Evolutionary conservation across 2,113 vertebrate species (phyloP), one percentile per base, ranked within the genome.

Genomic region (Condylura cristata): DNA sequence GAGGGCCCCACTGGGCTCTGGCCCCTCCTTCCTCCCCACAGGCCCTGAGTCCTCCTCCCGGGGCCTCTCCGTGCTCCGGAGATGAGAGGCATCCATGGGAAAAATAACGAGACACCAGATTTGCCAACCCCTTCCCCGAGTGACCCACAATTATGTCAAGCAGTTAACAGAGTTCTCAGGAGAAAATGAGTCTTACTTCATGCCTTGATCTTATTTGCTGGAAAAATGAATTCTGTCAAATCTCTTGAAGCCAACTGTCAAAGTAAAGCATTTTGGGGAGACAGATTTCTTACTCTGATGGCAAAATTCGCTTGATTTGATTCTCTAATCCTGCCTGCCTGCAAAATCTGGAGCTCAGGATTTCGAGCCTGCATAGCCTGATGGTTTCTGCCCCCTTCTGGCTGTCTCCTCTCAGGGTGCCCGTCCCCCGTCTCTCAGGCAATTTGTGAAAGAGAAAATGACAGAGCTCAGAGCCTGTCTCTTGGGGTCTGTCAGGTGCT

Each of bases 211-310:
- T 83, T 90, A 63, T 90, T 85, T 90, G 88, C 92, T 78, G 26
- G 80, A 78, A 97, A 95, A 97, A 97, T 18, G 93, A 95, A 86
- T 95, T 95, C 96, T 96, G 90, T 97, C 97, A 91, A 53, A 96
- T 86, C 93, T 88, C 96, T 90, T 2, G 24, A 97, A 98, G 94
- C 71, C 78, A 20, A 86, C 90, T 97, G 96, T 97, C 94, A 97
- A 96, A 98, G 97, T 94, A 93, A 96, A 94, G 88, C 84, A n/a
- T 91, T 70, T 89, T 41, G 75, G 72, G 80, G 79, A 97, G 91
- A 93, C 90, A 65, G 85, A 60, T 89, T 79, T 89, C 79, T 89
- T 30, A 44, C 39, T 81, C 85, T n/a, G 79, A 76, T 53, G 74
- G 88, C 80, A 84, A 82, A 87, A 91, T 89, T 66, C 87, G 66